Evolutionary conservation across 2,888 invertebrate genomes (phyloP).

Genomic region (Platynereis dumerilii): DNA sequence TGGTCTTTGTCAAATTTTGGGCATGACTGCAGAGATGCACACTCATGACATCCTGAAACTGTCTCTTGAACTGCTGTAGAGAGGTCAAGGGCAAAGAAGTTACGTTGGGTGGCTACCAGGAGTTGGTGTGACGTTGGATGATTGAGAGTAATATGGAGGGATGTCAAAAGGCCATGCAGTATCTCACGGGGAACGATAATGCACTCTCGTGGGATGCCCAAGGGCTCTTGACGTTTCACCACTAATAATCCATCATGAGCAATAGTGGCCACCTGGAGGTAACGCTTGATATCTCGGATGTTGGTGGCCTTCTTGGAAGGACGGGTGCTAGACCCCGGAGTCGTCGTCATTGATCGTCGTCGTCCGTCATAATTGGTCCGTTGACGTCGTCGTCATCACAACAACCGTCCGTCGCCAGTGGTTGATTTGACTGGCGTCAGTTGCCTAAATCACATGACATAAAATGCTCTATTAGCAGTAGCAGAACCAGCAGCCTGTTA

Average conservation of each 20-base stretch:
- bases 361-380: too few relatives aligned
- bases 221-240: constrained; percentile 21
- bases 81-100: constrained; percentile 39
- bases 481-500: too few relatives aligned
- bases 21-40: constrained; percentile 35
- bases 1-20: constrained; percentile 34
- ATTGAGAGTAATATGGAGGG: constrained; percentile 37
- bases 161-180: constrained; percentile 37
- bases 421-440: too few relatives aligned
- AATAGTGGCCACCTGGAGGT: constrained; percentile 28
- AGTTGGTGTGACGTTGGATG: constrained; percentile 40
- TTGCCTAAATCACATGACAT: too few relatives aligned
- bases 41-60: constrained; percentile 34
- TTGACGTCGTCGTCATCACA: too few relatives aligned
- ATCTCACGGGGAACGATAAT: constrained; percentile 38
- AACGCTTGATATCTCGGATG: constrained; percentile 33
- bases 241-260: constrained; percentile 33
- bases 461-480: too few relatives aligned
- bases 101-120: constrained; percentile 30
- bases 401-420: too few relatives aligned
- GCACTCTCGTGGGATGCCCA: constrained; percentile 27
- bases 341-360: too few relatives aligned
- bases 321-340: too few relatives aligned
- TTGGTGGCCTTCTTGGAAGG: constrained; percentile 40
- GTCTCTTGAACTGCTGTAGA: constrained; percentile 27